A percentile compares a stretch with the other conserved stretches of the same genome.
These are phyloP conservation scores for Diogma glabrata DNA, from an alignment of 2,888 invertebrate species.

Conservation along the genomic window DNA sequence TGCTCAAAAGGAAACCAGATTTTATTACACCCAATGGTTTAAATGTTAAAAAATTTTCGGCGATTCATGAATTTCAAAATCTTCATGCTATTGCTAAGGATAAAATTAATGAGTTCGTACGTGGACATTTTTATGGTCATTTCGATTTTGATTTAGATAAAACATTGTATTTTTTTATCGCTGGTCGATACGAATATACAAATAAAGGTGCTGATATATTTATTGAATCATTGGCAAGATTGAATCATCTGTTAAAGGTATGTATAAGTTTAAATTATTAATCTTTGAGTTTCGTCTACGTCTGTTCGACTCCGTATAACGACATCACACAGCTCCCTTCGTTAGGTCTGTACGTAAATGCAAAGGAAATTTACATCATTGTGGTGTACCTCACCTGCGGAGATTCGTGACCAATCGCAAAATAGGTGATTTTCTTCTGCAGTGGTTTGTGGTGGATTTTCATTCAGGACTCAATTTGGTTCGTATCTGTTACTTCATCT, in stretches of 20 bases:
- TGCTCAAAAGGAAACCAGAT: conserved; percentile 85
- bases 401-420: too few relatives aligned
- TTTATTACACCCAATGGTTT: conserved; percentile 96
- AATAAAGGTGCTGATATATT: conserved; percentile 99
- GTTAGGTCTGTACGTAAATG: too few relatives aligned
- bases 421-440: too few relatives aligned
- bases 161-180: conserved; percentile 96
- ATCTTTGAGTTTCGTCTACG: too few relatives aligned
- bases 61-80: conserved; percentile 98
- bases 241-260: conserved; percentile 91
- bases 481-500: too few relatives aligned
- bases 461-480: too few relatives aligned
- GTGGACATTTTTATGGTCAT: conserved; percentile 98
- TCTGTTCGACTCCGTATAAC: too few relatives aligned
- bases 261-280: not conserved
- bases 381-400: too few relatives aligned
- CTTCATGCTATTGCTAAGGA: conserved; percentile 94
- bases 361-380: not conserved
- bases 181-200: conserved; percentile 96
- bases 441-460: too few relatives aligned
- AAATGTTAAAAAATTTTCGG: conserved; percentile 97
- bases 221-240: conserved; percentile 87
- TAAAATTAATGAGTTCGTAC: conserved; percentile 93
- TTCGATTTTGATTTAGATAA: conserved; percentile 98
- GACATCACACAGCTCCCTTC: too few relatives aligned